These are phyloP conservation scores for mouse (Mus musculus) DNA, from an alignment of 2,113 vertebrate species.

Conservation along the genomic window DNA sequence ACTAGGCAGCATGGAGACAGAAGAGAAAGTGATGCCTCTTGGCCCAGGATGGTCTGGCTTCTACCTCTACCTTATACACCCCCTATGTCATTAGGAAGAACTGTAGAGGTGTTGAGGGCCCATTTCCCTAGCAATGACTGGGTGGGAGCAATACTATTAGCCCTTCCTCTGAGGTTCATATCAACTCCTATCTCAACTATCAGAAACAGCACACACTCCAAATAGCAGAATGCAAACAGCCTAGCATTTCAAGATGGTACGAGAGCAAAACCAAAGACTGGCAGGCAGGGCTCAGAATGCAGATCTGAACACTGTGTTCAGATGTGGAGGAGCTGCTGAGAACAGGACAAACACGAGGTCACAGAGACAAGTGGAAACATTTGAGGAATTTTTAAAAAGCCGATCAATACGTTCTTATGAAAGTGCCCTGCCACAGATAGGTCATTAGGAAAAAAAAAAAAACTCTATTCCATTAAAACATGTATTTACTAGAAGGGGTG, in stretches of 20 bases:
- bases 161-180: neutral
- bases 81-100: neutral
- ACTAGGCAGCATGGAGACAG: neutral
- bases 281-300: neutral
- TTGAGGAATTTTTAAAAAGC: conserved; percentile 76
- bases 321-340: neutral
- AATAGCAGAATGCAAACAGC: neutral
- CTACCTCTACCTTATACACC: neutral
- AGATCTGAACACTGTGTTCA: neutral
- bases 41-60: neutral
- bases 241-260: neutral
- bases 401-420: conserved; percentile 78
- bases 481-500: conserved; percentile 69
- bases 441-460: conserved; percentile 53
- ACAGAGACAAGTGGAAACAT: conserved; percentile 67
- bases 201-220: neutral
- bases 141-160: neutral
- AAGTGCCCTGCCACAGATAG: conserved; percentile 70
- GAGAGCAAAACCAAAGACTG: neutral
- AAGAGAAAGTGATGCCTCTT: neutral
- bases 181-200: neutral
- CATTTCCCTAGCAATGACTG: neutral
- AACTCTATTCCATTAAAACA: conserved; percentile 77
- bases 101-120: neutral
- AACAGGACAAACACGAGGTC: conserved; percentile 57